Percentiles rank a stretch among this genome's conserved stretches.
Evolutionary conservation across 1,140 invertebrate species (phyloP).

Genomic region (Lepidostoma basale): DNA sequence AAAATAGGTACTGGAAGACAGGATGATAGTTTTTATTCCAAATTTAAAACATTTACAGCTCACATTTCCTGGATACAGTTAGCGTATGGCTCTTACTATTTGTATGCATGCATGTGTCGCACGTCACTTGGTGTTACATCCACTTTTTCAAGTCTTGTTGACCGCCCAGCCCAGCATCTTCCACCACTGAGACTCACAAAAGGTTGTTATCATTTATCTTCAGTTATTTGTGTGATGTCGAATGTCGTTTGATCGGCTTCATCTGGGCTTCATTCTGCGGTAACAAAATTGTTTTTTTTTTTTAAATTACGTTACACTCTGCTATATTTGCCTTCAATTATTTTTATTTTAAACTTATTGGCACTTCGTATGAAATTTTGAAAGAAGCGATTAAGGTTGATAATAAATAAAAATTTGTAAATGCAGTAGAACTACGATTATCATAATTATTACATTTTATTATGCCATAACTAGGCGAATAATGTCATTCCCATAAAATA

Average conservation of each 20-base stretch:
- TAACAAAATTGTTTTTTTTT: no score
- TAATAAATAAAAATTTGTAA: no score
- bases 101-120: conserved; percentile 42
- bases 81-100: conserved; percentile 42
- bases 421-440: no score
- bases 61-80: conserved; percentile 34
- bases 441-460: no score
- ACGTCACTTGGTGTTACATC: conserved; percentile 40
- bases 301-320: no score
- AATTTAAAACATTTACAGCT: conserved; percentile 4
- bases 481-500: no score
- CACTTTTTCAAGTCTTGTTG: conserved; percentile 35
- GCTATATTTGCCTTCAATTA: no score
- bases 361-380: no score
- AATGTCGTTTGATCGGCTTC: not conserved
- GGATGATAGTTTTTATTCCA: no score
- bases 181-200: conserved; percentile 15
- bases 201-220: conserved; percentile 43
- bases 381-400: no score
- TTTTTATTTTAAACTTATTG: no score
- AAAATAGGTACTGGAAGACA: not conserved
- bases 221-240: conserved; percentile 6
- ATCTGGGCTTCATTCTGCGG: not conserved
- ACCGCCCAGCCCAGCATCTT: conserved; percentile 14
- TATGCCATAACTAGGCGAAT: no score